Percentiles rank a stretch among this genome's conserved stretches.
Conservation (phyloP, 1,140 invertebrate species). For the Aphaenogaster ashmeadi region DNA sequence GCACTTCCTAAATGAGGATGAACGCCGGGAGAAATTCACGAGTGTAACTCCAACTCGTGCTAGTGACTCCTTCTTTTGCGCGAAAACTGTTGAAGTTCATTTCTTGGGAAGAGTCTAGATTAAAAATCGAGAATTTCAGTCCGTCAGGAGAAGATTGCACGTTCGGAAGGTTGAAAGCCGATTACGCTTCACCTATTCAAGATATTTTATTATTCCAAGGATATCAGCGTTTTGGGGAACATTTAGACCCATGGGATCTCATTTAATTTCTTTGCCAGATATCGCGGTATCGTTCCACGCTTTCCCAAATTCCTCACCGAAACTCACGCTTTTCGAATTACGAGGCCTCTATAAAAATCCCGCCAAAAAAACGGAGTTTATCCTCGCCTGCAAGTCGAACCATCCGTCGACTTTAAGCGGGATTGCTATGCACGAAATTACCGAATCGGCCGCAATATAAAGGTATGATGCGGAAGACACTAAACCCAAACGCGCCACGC, state of each 20-base stretch:
- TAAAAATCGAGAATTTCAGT: conserved; percentile 57
- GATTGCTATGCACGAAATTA: conserved; percentile 72
- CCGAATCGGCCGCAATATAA: conserved; percentile 75
- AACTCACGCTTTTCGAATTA: conserved; percentile 27
- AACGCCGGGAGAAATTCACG: conserved; percentile 46
- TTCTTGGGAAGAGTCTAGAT: conserved; percentile 55
- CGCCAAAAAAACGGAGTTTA: conserved; percentile 4
- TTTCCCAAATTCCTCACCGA: conserved; percentile 22
- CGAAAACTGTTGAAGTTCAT: conserved; percentile 57
- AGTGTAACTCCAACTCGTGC: conserved; percentile 42
- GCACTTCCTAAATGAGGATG: conserved; percentile 56
- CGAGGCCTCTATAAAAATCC: neutral
- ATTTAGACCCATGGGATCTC: conserved; percentile 14
- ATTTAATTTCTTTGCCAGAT: conserved; percentile 55
- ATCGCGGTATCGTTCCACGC: conserved; percentile 28
- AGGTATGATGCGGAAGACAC: conserved; percentile 76
- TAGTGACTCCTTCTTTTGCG: conserved; percentile 35
- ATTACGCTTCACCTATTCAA: conserved; percentile 39
- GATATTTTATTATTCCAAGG: conserved; percentile 60
- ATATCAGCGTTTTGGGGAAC: conserved; percentile 46
- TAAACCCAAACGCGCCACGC: conserved; percentile 75
- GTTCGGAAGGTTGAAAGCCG: conserved; percentile 47
- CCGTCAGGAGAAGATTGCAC: conserved; percentile 49
- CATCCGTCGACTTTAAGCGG: conserved; percentile 7
- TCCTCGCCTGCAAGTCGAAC: conserved; percentile 49